Conservation (phyloP, 2,888 invertebrate species). For the Clepsis dumicolana region DNA sequence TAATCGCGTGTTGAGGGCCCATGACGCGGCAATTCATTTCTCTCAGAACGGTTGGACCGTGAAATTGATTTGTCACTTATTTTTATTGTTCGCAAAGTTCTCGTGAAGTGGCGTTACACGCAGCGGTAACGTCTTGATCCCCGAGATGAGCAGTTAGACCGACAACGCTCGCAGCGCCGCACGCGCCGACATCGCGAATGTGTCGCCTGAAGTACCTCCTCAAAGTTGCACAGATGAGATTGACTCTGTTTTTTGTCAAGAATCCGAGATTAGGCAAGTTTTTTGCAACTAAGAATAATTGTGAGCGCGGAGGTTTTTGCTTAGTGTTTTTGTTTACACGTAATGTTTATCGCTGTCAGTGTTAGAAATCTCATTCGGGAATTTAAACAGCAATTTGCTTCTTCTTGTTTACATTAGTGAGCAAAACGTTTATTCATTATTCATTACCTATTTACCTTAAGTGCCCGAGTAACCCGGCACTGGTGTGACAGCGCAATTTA, state of each 20-base stretch:
- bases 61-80: slow-evolving; percentile 62
- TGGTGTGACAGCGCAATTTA: slow-evolving; percentile 10
- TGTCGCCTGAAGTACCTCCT: slow-evolving; percentile 66
- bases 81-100: slow-evolving; percentile 47
- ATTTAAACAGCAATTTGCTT: slow-evolving; percentile 23
- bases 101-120: slow-evolving; percentile 28
- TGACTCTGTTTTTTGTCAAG: slow-evolving; percentile 68
- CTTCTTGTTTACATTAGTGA: slow-evolving; percentile 19
- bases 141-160: slow-evolving; percentile 38
- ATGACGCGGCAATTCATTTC: slow-evolving; percentile 30
- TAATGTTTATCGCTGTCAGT: slow-evolving; percentile 31
- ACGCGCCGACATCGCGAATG: slow-evolving; percentile 59
- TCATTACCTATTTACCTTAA: slow-evolving; percentile 8
- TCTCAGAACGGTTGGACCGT: slow-evolving; percentile 47
- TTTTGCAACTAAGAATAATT: slow-evolving; percentile 41
- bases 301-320: slow-evolving; percentile 26
- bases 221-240: slow-evolving; percentile 67
- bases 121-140: slow-evolving; percentile 31
- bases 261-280: slow-evolving; percentile 74
- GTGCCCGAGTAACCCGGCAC: slow-evolving; percentile 7
- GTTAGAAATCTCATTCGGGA: slow-evolving; percentile 29
- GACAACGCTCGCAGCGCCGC: slow-evolving; percentile 52
- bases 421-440: slow-evolving; percentile 10
- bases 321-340: slow-evolving; percentile 17
- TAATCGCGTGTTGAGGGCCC: slow-evolving; percentile 28